phyloP scores from a whole-genome alignment of 2,113 vertebrate genomes.

The Myodes glareolus region DNA sequence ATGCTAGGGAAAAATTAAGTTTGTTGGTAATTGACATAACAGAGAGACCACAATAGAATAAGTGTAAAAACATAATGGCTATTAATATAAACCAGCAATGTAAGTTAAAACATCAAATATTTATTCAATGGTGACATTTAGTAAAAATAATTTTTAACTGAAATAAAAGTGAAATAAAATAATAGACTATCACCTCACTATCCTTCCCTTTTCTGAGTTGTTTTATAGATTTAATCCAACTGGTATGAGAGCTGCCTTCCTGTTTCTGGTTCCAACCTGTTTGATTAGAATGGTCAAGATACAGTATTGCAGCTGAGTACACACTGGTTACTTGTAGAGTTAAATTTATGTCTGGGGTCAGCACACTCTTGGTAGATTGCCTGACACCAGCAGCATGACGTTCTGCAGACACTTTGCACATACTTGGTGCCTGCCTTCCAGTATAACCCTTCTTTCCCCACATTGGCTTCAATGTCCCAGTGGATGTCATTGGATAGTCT shows the following conservation, averaged over 20 bases:
- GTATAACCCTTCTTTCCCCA: neutral
- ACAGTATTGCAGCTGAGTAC: neutral
- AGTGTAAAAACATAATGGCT: neutral
- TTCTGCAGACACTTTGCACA: neutral
- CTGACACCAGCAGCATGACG: no score
- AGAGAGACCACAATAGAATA: neutral
- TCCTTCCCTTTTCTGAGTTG: neutral
- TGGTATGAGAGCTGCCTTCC: neutral
- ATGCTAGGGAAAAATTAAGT: neutral
- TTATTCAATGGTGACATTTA: neutral
- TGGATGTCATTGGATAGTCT: no score
- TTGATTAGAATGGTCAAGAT: neutral
- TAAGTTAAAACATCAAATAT: neutral
- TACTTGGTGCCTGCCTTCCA: neutral
- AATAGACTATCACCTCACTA: neutral
- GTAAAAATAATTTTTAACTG: neutral
- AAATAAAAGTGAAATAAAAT: neutral
- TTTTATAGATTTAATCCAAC: neutral
- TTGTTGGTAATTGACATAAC: neutral
- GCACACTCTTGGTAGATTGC: neutral
- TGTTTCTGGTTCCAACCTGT: neutral
- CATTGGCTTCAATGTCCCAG: neutral
- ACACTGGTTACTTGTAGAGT: neutral
- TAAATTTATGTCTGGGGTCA: neutral
- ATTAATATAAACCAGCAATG: neutral